Base-by-base conservation (phyloP, 2,888 invertebrate species). In the Polylopha cassiicola region DNA sequence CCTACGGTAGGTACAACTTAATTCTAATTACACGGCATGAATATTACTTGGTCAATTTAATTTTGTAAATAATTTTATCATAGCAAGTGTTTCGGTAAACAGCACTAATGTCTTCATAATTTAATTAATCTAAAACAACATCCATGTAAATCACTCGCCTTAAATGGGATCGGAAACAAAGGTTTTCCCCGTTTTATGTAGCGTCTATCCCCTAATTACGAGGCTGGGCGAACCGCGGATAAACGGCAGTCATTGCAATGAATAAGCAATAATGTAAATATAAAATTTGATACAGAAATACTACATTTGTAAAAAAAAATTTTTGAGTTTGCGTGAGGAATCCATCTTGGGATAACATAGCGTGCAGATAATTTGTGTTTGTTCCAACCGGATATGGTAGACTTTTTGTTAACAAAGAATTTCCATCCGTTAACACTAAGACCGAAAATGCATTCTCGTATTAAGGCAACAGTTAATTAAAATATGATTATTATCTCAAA, bases 81-180 rank as follows among this genome's bases (percentile, higher is more conserved):
- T 20, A 31, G 15, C 13, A 17, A 28, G 23, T 17, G 28, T 11
- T 30, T 30, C 9, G n/a, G 15, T 10, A 38, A 38, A 38, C 20
- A 15, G 52, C 47, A 28, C 28, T 44, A 52, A 51, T 34, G 47
- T 48, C 46, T 49, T 51, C 44, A 48, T 51, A 52, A 56, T 52
- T 54, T 41, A 51, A 54, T 55, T 58, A 58, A 55, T 53, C 47
- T 52, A 48, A 57, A 50, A 45, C 51, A 51, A 49, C 47, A 48
- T 56, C 50, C 49, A 56, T 51, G 54, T 53, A 53, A 61, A 59
- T 57, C 51, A 45, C 44, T 38, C 34, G 50, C 45, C 51, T 58
- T 55, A 57, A 53, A 58, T 51, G 50, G 51, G 51, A 60, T 54
- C 53, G 55, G 53, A 51, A 59, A 58, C 59, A 65, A 65, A 56